Evolutionary conservation across 2,888 invertebrate genomes (phyloP), one percentile per base, ranked within the genome.

Genomic region (Drosophila lutescens): DNA sequence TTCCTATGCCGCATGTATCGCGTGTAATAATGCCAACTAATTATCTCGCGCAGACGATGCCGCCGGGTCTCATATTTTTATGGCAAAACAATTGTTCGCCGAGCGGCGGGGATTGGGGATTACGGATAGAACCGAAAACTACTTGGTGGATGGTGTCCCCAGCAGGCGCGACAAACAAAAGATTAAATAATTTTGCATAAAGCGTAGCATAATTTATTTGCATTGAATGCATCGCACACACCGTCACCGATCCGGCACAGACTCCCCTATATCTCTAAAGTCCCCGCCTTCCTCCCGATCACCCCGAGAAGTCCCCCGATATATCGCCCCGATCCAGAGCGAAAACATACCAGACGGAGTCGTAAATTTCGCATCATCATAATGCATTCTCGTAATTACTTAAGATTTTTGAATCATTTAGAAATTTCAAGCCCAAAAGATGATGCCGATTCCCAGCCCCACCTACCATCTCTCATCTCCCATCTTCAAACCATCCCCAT

Each of bases 361-460:
- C 82, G 89, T 85, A 89, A 81, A 85, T 87, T 89, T 85, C 76
- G 88, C 84, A 89, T 86, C 87, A 87, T 89, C 82, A 87, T 82
- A 89, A 89, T 85, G 80, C 87, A 79, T 82, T 86, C 79, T 80
- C 76, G 89, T 82, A 90, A 91, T 91, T 91, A 90, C 89, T 90
- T 90, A 85, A 89, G 84, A 90, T 91, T 83, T 91, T 90, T 89
- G 86, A 91, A 85, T 88, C 91, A 91, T 90, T 91, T 90, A 86
- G 88, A 89, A 89, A 83, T 87, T 78, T 74, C 72, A 74, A 74
- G 72, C 74, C 78, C 76, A 74, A 76, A 82, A 82, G 77, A 75
- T 83, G 74, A 77, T 73, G 72, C 73, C 66, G 46, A 47, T 62
- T 15, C 70, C 46, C 65, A 26, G 65, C 46, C 58, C 20, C 30